Evolutionary conservation across 2,888 invertebrate species (phyloP).

Genomic region (Ochropacha duplaris): DNA sequence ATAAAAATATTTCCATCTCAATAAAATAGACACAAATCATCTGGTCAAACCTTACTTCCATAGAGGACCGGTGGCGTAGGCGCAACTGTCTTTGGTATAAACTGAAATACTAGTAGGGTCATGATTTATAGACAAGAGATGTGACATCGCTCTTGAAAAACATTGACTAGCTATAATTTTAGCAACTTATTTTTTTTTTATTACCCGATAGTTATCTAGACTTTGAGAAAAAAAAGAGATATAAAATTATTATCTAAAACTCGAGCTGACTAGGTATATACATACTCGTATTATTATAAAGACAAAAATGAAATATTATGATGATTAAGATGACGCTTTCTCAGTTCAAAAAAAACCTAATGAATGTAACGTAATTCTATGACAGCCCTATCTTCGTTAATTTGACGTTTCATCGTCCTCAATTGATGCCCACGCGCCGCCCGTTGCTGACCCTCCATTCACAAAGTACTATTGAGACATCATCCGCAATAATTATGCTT

Average conservation of each 20-base stretch:
- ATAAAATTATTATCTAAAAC: too few relatives aligned
- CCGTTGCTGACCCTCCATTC: constrained; percentile 63
- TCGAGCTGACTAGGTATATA: too few relatives aligned
- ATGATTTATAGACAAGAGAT: background rate
- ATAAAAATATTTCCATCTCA: too few relatives aligned
- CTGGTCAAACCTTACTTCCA: constrained; percentile 25
- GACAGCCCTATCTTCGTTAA: constrained; percentile 63
- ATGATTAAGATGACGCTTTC: too few relatives aligned
- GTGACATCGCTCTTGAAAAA: background rate
- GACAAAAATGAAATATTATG: too few relatives aligned
- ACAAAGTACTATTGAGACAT: constrained; percentile 73
- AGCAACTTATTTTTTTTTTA: too few relatives aligned
- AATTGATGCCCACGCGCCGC: constrained; percentile 75
- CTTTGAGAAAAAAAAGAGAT: too few relatives aligned
- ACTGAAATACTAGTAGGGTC: background rate
- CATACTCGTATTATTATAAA: too few relatives aligned
- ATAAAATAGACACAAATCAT: constrained; percentile 37
- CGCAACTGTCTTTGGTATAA: constrained; percentile 19
- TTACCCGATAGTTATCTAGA: too few relatives aligned
- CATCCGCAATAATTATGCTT: constrained; percentile 60
- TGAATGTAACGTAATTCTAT: constrained; percentile 9
- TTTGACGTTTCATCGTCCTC: constrained; percentile 69
- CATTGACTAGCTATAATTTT: background rate
- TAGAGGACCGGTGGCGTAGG: constrained; percentile 34
- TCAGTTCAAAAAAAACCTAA: background rate